phyloP scores from a whole-genome alignment of 2,888 invertebrate genomes.

The Platycnemis pennipes region DNA sequence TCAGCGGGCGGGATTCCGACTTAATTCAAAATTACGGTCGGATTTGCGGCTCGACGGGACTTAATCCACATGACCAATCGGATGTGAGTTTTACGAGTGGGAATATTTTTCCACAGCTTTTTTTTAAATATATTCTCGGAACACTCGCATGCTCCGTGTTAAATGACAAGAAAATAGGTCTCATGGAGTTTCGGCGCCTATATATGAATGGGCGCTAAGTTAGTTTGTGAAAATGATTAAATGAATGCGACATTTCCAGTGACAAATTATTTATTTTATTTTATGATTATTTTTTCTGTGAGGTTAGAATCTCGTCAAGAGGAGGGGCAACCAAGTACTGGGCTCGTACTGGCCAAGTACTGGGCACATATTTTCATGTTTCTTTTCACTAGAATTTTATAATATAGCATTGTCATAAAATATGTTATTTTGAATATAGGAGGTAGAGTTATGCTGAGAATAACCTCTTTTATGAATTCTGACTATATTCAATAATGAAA shows the following conservation, averaged over 20 bases:
- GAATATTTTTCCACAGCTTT: not conserved
- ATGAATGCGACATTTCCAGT: not conserved
- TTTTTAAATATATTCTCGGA: not conserved
- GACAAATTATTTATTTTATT: not conserved
- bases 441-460: no score
- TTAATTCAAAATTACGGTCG: not conserved
- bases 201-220: not conserved
- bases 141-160: not conserved
- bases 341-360: no score
- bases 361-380: no score
- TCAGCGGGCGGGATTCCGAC: not conserved
- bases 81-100: not conserved
- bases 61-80: not conserved
- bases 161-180: not conserved
- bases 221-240: not conserved
- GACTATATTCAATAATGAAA: no score
- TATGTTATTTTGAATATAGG: no score
- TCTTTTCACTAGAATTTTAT: no score
- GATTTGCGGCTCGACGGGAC: not conserved
- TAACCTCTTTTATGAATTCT: no score
- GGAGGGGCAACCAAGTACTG: not conserved
- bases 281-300: not conserved
- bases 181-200: not conserved
- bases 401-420: no score
- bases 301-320: not conserved